Conservation (phyloP, 2,113 vertebrate genomes). For the Antidorcas marsupialis region DNA sequence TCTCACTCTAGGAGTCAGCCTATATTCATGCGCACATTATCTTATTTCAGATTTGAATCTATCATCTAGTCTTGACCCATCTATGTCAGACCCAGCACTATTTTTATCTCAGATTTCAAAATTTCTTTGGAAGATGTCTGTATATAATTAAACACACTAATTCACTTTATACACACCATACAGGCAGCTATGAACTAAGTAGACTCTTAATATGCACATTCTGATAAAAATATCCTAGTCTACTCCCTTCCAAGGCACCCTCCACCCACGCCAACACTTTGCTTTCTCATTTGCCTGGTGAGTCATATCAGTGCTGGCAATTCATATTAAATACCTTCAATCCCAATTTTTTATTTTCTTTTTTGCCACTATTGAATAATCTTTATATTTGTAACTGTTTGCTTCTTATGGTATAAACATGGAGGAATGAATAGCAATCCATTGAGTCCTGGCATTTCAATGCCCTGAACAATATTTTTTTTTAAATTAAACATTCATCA, state of each 20-base stretch:
- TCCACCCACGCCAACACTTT: slow-evolving; percentile 51
- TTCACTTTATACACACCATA: neutral
- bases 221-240: slow-evolving; percentile 66
- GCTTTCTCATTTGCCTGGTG: slow-evolving; percentile 61
- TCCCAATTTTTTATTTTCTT: slow-evolving; percentile 11
- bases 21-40: neutral
- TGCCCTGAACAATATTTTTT: neutral
- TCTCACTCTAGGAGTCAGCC: neutral
- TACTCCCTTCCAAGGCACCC: slow-evolving; percentile 38
- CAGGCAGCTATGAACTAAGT: neutral
- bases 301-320: slow-evolving; percentile 58
- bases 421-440: neutral
- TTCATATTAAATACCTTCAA: slow-evolving; percentile 57
- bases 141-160: neutral
- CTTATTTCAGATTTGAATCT: neutral
- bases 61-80: neutral
- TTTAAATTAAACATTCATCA: slow-evolving; percentile 20
- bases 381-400: neutral
- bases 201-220: slow-evolving; percentile 54
- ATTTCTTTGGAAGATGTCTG: neutral
- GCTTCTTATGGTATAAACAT: neutral
- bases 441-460: neutral
- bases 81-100: neutral
- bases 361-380: slow-evolving; percentile 28
- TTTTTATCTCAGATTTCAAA: slow-evolving; percentile 1